Conservation (phyloP, 2,797 vertebrate genomes). For the Aulostomus chinensis region DNA sequence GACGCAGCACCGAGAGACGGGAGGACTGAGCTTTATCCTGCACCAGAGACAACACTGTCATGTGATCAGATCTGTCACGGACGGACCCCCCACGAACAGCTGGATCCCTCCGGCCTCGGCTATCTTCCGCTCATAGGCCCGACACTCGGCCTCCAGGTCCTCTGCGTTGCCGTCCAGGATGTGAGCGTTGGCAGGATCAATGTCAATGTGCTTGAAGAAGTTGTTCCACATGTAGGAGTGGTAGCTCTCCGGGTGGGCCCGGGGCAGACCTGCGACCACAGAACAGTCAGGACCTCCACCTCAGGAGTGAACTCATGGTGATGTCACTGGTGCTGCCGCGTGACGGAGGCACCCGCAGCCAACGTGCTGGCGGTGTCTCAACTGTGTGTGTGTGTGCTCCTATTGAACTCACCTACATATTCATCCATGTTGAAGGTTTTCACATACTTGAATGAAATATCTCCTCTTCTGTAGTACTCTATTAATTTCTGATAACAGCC, state of each 20-base stretch:
- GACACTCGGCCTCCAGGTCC: slow-evolving; percentile 87
- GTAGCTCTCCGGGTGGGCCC: slow-evolving; percentile 91
- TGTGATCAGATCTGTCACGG: no score
- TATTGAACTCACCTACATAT: slow-evolving; percentile 89
- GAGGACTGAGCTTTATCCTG: not conserved
- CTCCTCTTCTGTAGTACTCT: slow-evolving; percentile 87
- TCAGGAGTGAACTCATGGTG: no score
- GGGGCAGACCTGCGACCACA: slow-evolving; percentile 83
- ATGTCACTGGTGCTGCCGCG: no score
- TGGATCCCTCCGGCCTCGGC: slow-evolving; percentile 89
- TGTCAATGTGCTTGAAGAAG: slow-evolving; percentile 95
- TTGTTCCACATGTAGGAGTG: slow-evolving; percentile 99
- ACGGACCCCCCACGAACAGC: slow-evolving; percentile 91
- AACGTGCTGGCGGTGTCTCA: no score
- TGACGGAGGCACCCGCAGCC: no score
- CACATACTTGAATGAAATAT: slow-evolving; percentile 93
- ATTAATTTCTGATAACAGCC: slow-evolving; percentile 93
- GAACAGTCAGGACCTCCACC: not conserved
- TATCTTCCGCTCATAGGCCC: slow-evolving; percentile 89
- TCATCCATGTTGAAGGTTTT: slow-evolving; percentile 99
- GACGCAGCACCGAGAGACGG: no score
- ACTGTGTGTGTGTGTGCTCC: no score
- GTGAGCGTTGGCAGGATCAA: slow-evolving; percentile 87
- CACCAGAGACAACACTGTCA: not conserved
- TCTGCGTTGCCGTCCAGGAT: slow-evolving; percentile 90